A percentile compares a stretch with the other conserved stretches of the same genome.
These are phyloP conservation scores for Apostichopus leukothele DNA, from an alignment of 53 echinoderm and acorn worm genomes.

Conservation along the genomic window DNA sequence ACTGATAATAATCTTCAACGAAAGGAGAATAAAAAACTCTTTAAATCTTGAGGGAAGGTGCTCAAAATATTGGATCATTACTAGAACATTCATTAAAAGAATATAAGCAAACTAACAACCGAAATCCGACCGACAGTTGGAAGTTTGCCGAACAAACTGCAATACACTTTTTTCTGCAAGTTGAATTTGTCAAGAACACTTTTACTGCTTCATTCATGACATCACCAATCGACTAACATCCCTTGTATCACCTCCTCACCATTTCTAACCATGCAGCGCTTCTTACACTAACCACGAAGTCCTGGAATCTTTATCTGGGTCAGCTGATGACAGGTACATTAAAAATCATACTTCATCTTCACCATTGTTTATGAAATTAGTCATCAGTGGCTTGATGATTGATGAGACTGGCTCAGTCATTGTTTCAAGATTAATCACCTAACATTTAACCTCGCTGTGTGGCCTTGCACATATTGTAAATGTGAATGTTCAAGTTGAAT, in stretches of 20 bases:
- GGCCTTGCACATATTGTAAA: neutral
- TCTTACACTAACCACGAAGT: constrained; percentile 12
- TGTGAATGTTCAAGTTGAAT: neutral
- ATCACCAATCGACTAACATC: neutral
- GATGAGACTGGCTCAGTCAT: neutral
- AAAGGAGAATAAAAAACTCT: too few species aligned
- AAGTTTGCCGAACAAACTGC: too few species aligned
- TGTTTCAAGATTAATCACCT: neutral
- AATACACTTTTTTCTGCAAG: too few species aligned
- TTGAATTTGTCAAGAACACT: too few species aligned
- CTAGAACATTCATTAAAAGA: too few species aligned
- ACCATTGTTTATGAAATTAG: neutral
- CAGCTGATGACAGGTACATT: constrained; percentile 5
- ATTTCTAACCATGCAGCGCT: constrained; percentile 11
- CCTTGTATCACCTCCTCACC: neutral
- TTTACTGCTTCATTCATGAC: too few species aligned
- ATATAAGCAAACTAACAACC: too few species aligned
- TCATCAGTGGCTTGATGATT: neutral
- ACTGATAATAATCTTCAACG: too few species aligned
- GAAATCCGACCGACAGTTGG: too few species aligned
- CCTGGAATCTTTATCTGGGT: constrained; percentile 13
- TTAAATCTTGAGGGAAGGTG: too few species aligned
- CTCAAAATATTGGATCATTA: too few species aligned
- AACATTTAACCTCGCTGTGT: neutral
- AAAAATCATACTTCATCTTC: neutral